Conservation (phyloP, 2,113 vertebrate species). For the Syrmaticus mikado region DNA sequence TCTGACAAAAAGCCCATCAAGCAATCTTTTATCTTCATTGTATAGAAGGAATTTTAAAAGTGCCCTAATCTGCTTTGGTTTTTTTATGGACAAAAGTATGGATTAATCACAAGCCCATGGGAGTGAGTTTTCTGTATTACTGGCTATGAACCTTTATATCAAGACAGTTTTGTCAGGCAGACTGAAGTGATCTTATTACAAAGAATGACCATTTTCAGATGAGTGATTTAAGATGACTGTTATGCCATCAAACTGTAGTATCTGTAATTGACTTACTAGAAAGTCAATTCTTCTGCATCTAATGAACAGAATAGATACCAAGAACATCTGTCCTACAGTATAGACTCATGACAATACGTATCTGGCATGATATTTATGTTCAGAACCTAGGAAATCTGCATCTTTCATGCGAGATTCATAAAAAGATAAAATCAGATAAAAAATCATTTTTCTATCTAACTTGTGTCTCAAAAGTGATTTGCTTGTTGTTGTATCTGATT, state of each 20-base stretch:
- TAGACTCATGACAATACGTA: neutral
- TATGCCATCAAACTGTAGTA: neutral
- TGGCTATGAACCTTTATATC: neutral
- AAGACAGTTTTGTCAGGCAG: neutral
- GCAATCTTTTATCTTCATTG: neutral
- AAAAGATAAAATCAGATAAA: neutral
- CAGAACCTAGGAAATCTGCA: neutral
- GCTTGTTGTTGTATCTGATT: neutral
- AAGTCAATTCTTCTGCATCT: neutral
- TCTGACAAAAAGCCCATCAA: neutral
- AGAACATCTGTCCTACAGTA: neutral
- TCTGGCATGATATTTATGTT: neutral
- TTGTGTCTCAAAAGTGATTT: neutral
- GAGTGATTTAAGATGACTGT: neutral
- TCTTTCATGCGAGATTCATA: neutral
- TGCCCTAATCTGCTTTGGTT: neutral
- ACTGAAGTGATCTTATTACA: neutral
- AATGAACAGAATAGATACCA: neutral
- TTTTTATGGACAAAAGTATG: neutral
- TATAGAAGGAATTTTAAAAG: neutral
- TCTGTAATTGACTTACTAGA: neutral
- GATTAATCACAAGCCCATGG: neutral
- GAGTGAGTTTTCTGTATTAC: neutral
- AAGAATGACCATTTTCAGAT: neutral
- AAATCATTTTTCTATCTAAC: neutral